Evolutionary conservation across 1,140 invertebrate genomes (phyloP), one percentile per base, ranked within the genome.

Genomic region (Drosophila repletoides): DNA sequence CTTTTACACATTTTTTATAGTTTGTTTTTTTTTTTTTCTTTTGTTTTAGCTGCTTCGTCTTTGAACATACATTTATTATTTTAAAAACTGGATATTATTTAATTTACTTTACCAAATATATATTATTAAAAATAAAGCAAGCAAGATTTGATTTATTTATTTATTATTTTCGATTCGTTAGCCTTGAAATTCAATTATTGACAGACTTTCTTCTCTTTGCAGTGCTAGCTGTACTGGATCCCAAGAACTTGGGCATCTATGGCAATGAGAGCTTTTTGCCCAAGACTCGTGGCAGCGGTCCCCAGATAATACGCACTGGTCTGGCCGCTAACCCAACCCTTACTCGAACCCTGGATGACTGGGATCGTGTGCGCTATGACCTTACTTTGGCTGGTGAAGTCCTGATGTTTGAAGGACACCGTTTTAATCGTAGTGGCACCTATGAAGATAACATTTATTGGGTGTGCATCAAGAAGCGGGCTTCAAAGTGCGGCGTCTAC

Each of bases 211-310:
- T 26, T 31, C 33, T 49, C 1, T 24, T 84, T 83, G 3, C 65
- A 83, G 79, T 0, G 6, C 38, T 70, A 0, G 7, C 28, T 15
- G 31, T 29, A 1, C 24, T 69, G n/a, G 48, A 72, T 68, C 53
- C 80, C 0, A 53, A 53, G 12, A 51, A 64, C 22, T 45, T 83
- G 10, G 74, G 70, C 12, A 53, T 72, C n/a, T 83, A 36, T 45
- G 79, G 79, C 33, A 86, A 83, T 28, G 79, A 83, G 12, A 86
- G 80, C 5, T 83, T 83, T 12, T 26, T 83, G 31, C 79, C 79
- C 5, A 70, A 55, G 9, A 21, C 46, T 2, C 15, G 3, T 0
- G 52, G 58, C 7, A 10, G 19, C 3, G 12, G 51, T 0, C 29
- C 34, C 0, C 74, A 79, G 19, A 1, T 1, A 0, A 49, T 83